Evolutionary conservation across 2,888 invertebrate genomes (phyloP).

Genomic region (Myopa tessellatipennis): DNA sequence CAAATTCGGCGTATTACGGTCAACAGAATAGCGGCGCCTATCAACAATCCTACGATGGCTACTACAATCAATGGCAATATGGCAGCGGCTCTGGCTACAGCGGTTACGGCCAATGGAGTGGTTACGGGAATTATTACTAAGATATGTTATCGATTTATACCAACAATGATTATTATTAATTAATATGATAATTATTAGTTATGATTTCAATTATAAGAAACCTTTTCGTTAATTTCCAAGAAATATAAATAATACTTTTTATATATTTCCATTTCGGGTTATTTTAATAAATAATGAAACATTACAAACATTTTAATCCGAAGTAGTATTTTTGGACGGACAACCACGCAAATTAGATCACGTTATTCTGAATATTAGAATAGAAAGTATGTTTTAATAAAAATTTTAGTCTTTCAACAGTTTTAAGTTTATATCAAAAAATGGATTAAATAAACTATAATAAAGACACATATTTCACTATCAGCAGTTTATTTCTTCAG

Average conservation of each 20-base stretch:
- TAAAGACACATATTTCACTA: no score
- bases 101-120: conserved; percentile 73
- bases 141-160: conserved; percentile 11
- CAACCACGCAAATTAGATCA: not conserved
- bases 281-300: conserved; percentile 31
- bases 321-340: not conserved
- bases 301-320: not conserved
- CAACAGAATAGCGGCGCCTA: conserved; percentile 59
- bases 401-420: no score
- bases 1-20: conserved; percentile 60
- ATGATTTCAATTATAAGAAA: conserved; percentile 40
- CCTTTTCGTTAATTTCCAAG: conserved; percentile 40
- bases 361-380: no score
- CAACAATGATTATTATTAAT: conserved; percentile 18
- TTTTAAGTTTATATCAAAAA: no score
- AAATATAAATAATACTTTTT: conserved; percentile 41
- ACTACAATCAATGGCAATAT: conserved; percentile 74
- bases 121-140: conserved; percentile 69
- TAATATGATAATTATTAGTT: conserved; percentile 31
- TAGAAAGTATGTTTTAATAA: no score
- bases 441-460: no score
- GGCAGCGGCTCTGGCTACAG: conserved; percentile 67
- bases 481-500: no score
- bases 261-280: conserved; percentile 26
- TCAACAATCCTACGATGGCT: conserved; percentile 69